phyloP scores from a whole-genome alignment of 1,140 invertebrate species.

The Hyphantria cunea region DNA sequence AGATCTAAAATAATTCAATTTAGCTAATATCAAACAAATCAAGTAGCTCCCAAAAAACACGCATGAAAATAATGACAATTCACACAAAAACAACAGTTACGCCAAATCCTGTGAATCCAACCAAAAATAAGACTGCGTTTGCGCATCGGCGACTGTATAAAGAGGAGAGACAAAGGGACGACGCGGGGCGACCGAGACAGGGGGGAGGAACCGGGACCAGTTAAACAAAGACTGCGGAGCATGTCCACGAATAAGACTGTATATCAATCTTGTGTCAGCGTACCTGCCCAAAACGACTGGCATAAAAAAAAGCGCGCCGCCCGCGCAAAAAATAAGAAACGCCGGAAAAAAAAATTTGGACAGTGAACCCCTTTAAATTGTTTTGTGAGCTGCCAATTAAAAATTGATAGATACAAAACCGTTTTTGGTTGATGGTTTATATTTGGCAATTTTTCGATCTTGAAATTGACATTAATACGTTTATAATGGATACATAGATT shows the following conservation, averaged over 20 bases:
- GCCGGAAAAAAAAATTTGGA: conserved; percentile 67
- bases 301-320: conserved; percentile 58
- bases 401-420: conserved; percentile 77
- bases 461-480: too few species aligned
- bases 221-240: conserved; percentile 76
- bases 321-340: conserved; percentile 57
- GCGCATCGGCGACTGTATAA: conserved; percentile 67
- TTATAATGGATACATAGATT: too few species aligned
- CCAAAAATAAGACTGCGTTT: conserved; percentile 69
- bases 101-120: conserved; percentile 41
- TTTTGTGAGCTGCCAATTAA: conserved; percentile 80
- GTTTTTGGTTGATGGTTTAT: conserved; percentile 43
- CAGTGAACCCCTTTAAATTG: conserved; percentile 72
- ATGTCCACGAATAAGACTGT: conserved; percentile 73
- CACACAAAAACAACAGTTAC: conserved; percentile 53
- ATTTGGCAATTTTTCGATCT: conserved; percentile 14
- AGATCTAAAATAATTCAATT: too few species aligned
- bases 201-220: conserved; percentile 53
- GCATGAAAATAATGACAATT: conserved; percentile 41
- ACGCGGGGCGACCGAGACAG: conserved; percentile 43
- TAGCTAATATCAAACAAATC: conserved; percentile 20
- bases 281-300: conserved; percentile 71
- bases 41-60: conserved; percentile 37
- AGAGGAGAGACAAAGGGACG: conserved; percentile 63
- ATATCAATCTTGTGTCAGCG: conserved; percentile 80